A percentile compares a stretch with the other conserved stretches of the same genome.
phyloP scores from a whole-genome alignment of 2,113 vertebrate species.

The Octodon degus region DNA sequence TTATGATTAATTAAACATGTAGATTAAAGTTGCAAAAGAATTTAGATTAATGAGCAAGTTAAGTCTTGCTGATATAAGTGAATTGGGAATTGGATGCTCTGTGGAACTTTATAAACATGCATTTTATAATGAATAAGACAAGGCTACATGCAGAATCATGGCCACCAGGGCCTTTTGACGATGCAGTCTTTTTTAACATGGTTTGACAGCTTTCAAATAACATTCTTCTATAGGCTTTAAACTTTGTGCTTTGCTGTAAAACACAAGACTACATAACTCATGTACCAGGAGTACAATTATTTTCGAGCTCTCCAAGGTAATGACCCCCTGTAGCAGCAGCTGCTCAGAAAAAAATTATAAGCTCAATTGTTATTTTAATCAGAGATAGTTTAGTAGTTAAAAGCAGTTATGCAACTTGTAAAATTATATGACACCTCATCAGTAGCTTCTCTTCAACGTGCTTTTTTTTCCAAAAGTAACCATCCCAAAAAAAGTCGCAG shows the following conservation, averaged over 20 bases:
- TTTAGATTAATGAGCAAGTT: conserved; percentile 94
- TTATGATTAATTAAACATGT: conserved; percentile 98
- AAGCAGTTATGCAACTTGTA: conserved; percentile 89
- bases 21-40: conserved; percentile 97
- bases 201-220: conserved; percentile 93
- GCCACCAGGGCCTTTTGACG: conserved; percentile 89
- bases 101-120: conserved; percentile 93
- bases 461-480: conserved; percentile 78
- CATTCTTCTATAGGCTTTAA: conserved; percentile 90
- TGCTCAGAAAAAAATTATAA: conserved; percentile 90
- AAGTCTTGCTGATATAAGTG: conserved; percentile 93
- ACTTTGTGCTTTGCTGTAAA: conserved; percentile 89
- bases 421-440: conserved; percentile 87
- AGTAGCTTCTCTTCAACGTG: conserved; percentile 81
- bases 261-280: conserved; percentile 88
- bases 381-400: conserved; percentile 88
- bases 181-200: conserved; percentile 91
- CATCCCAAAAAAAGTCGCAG: conserved; percentile 38
- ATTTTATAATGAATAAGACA: conserved; percentile 94
- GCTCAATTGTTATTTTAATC: conserved; percentile 92
- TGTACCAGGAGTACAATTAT: conserved; percentile 87
- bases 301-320: conserved; percentile 88
- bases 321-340: conserved; percentile 89
- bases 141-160: conserved; percentile 90
- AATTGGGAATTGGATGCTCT: conserved; percentile 91